Evolutionary conservation across 2,888 invertebrate species (phyloP).

Genomic region (Coelogynopora nodosa): DNA sequence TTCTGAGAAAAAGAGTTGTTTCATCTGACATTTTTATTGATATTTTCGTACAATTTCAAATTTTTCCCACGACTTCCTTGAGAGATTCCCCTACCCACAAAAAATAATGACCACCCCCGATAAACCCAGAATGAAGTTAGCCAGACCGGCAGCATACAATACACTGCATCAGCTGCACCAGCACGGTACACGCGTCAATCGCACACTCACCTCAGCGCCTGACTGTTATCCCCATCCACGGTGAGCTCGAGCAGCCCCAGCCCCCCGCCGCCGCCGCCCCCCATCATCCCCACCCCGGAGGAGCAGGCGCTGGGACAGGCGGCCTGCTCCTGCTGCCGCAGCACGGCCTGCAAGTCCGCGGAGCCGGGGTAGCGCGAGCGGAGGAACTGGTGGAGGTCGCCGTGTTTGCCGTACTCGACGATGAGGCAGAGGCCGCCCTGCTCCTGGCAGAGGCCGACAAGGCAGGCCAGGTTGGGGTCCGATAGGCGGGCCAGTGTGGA

Average conservation of each 20-base stretch:
- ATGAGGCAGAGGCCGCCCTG: slow-evolving; percentile 77
- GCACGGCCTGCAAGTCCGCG: background rate
- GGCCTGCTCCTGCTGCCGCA: background rate
- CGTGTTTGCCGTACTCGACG: slow-evolving; percentile 79
- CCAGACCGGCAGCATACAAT: too few species aligned
- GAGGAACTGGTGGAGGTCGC: slow-evolving; percentile 76
- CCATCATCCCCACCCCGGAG: background rate
- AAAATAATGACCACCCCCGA: too few species aligned
- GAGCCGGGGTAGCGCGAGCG: slow-evolving; percentile 68
- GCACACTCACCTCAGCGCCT: background rate
- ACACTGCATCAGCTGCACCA: too few species aligned
- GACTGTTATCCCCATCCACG: background rate
- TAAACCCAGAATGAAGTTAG: too few species aligned
- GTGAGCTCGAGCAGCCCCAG: background rate
- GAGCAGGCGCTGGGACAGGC: background rate
- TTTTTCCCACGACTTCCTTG: too few species aligned
- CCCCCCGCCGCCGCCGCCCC: background rate
- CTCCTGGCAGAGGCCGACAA: slow-evolving; percentile 72
- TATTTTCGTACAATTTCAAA: too few species aligned
- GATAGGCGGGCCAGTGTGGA: slow-evolving; percentile 76
- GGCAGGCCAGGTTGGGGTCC: slow-evolving; percentile 77
- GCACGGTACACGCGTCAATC: too few species aligned
- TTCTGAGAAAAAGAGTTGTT: too few species aligned
- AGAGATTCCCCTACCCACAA: too few species aligned
- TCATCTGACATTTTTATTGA: too few species aligned